Percentiles rank a stretch among this genome's conserved stretches.
phyloP scores from a whole-genome alignment of 2,113 vertebrate species.

The Myotis brandtii region DNA sequence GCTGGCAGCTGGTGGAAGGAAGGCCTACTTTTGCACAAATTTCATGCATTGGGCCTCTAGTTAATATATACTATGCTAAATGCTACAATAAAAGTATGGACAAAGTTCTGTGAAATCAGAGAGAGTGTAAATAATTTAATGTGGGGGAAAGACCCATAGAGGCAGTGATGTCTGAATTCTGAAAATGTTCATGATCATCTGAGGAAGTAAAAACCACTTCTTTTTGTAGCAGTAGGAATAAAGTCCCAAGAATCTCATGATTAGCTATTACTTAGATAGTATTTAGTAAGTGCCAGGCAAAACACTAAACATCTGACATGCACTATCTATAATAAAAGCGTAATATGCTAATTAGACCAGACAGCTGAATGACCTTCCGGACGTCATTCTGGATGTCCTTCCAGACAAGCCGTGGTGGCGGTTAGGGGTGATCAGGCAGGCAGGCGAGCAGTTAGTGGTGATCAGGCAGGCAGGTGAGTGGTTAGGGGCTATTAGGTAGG shows the following conservation, averaged over 20 bases:
- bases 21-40: too few species aligned
- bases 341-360: too few species aligned
- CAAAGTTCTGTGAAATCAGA: constrained; percentile 48
- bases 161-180: not conserved
- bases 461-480: too few species aligned
- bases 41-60: too few species aligned
- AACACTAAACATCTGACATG: not conserved
- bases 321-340: not conserved
- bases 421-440: too few species aligned
- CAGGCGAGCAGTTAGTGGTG: too few species aligned
- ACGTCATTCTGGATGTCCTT: too few species aligned
- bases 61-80: not conserved
- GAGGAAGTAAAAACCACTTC: not conserved
- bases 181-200: not conserved
- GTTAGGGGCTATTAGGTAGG: too few species aligned
- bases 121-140: not conserved
- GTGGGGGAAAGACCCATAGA: not conserved
- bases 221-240: constrained; percentile 19
- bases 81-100: not conserved
- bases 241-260: constrained; percentile 2
- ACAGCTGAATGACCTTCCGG: too few species aligned
- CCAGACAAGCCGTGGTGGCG: too few species aligned
- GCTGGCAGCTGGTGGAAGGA: too few species aligned
- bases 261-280: not conserved
- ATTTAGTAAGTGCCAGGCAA: not conserved